phyloP scores from a whole-genome alignment of 92 coral and sea anemone species.

The Chrysogorgia sp. region DNA sequence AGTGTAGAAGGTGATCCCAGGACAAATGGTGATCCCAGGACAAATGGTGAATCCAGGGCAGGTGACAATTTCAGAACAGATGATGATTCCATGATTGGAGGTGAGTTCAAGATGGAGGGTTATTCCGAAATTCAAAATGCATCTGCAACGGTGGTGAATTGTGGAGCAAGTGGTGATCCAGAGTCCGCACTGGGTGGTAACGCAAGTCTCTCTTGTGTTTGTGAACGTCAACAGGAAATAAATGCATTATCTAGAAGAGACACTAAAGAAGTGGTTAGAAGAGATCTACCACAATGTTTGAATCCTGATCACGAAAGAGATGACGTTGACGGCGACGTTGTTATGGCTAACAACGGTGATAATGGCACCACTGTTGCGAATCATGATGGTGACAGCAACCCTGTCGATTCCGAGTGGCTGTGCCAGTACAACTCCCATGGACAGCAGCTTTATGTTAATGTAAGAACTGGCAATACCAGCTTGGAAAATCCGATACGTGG shows the following conservation, averaged over 20 bases:
- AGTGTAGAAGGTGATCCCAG: not conserved
- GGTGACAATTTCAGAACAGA: not conserved
- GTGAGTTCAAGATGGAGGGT: not conserved
- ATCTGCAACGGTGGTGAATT: too few species aligned
- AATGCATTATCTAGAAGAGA: too few species aligned
- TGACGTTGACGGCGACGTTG: not conserved
- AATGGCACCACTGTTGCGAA: not conserved
- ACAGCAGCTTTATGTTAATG: conserved; percentile 68
- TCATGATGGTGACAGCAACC: not conserved
- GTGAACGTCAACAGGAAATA: too few species aligned
- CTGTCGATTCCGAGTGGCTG: conserved; percentile 61
- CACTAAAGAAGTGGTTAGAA: too few species aligned
- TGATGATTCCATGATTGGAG: not conserved
- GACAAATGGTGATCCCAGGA: not conserved
- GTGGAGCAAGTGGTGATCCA: too few species aligned
- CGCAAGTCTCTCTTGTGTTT: too few species aligned
- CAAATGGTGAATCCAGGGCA: not conserved
- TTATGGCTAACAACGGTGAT: not conserved
- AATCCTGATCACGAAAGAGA: not conserved
- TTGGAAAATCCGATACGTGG: conserved; percentile 57
- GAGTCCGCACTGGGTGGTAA: too few species aligned
- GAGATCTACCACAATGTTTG: too few species aligned
- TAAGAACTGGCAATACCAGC: conserved; percentile 80
- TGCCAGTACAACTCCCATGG: conserved; percentile 66
- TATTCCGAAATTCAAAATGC: not conserved